Percentiles rank a stretch among this genome's conserved stretches.
Evolutionary conservation across 2,113 vertebrate genomes (phyloP).

Genomic region (Amblyopsis rosae): DNA sequence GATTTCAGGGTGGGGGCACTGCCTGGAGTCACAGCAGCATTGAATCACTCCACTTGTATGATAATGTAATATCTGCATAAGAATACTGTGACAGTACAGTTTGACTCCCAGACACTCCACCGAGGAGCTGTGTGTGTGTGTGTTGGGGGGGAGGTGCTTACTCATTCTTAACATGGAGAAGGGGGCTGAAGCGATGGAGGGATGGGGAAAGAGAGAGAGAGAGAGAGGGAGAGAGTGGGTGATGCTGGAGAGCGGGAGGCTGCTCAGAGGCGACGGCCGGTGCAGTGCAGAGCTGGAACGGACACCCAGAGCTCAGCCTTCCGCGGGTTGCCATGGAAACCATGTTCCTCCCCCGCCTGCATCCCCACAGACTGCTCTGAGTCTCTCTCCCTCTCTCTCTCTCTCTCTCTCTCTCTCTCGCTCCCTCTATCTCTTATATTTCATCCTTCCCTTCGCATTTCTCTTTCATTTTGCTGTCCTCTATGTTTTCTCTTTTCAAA

Average conservation of each 20-base stretch:
- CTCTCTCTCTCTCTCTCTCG: conserved; percentile 48
- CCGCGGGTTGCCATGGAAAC: conserved; percentile 81
- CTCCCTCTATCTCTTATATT: conserved; percentile 33
- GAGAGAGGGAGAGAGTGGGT: conserved; percentile 45
- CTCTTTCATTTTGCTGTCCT: conserved; percentile 16
- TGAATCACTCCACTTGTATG: conserved; percentile 35
- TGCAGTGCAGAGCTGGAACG: conserved; percentile 82
- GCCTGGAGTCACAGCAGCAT: conserved; percentile 22
- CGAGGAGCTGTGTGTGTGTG: conserved; percentile 20
- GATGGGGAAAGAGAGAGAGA: conserved; percentile 33
- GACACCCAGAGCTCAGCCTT: conserved; percentile 83
- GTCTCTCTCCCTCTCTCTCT: conserved; percentile 57
- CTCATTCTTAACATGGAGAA: no score
- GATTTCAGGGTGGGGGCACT: no score
- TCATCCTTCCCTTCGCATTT: conserved; percentile 59
- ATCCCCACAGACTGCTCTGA: conserved; percentile 79
- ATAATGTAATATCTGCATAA: conserved; percentile 51
- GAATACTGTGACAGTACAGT: conserved; percentile 55
- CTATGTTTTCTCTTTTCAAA: conserved; percentile 10
- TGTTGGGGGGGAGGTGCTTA: conserved; percentile 7
- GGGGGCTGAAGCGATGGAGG: background rate
- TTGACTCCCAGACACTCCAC: conserved; percentile 27
- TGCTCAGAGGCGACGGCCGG: conserved; percentile 74
- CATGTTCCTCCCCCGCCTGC: conserved; percentile 83
- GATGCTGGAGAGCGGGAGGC: conserved; percentile 59